A percentile compares a stretch with the other conserved stretches of the same genome.
Evolutionary conservation across 2,113 vertebrate species (phyloP).

Genomic region (Poeciliopsis occidentalis): DNA sequence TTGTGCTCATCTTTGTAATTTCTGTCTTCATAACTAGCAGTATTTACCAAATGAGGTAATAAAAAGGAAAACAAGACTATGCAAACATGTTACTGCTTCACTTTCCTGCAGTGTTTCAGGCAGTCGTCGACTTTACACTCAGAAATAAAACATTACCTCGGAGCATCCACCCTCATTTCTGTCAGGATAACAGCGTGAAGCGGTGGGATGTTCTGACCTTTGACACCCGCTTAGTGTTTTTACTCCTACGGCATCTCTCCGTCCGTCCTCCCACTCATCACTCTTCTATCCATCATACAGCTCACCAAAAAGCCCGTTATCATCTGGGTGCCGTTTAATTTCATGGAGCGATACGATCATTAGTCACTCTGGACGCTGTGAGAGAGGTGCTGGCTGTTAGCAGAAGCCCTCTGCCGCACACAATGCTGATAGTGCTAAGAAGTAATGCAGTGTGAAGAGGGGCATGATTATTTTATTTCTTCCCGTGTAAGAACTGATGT

Average conservation of each 20-base stretch:
- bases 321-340: slow-evolving; percentile 38
- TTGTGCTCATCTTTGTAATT: neutral
- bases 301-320: slow-evolving; percentile 23
- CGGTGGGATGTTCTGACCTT: slow-evolving; percentile 47
- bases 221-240: slow-evolving; percentile 40
- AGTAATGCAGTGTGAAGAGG: neutral
- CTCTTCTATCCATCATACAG: slow-evolving; percentile 29
- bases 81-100: neutral
- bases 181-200: slow-evolving; percentile 33
- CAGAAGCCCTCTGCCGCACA: neutral
- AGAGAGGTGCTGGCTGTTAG: neutral
- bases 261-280: slow-evolving; percentile 64
- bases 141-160: neutral
- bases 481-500: neutral
- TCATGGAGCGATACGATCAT: slow-evolving; percentile 23
- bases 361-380: slow-evolving; percentile 8
- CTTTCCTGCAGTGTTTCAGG: slow-evolving; percentile 9
- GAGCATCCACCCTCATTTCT: slow-evolving; percentile 8
- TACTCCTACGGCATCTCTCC: slow-evolving; percentile 54
- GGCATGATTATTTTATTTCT: neutral
- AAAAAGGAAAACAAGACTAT: neutral
- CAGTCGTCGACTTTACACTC: neutral
- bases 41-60: neutral
- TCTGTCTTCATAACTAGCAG: neutral
- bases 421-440: neutral